phyloP scores from a whole-genome alignment of 2,113 vertebrate species.

The Brevimyrus niger region DNA sequence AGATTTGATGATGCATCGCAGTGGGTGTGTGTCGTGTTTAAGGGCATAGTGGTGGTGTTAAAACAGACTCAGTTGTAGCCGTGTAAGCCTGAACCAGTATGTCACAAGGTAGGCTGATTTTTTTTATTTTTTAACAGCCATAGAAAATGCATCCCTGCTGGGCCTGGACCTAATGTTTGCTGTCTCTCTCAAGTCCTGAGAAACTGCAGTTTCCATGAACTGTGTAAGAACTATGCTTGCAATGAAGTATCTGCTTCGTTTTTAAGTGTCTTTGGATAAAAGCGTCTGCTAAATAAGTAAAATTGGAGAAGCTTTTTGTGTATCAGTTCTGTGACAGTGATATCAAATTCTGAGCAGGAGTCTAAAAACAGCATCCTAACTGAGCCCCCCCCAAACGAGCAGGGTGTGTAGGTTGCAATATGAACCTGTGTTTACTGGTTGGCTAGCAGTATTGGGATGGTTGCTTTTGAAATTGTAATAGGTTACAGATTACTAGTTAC shows the following conservation, averaged over 20 bases:
- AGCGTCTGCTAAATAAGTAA: not conserved
- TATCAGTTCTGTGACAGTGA: not conserved
- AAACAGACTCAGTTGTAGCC: not conserved
- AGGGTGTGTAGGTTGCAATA: not conserved
- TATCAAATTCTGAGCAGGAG: not conserved
- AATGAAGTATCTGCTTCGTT: not conserved
- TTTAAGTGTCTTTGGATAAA: not conserved
- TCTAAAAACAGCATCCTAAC: not conserved
- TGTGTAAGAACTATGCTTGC: not conserved
- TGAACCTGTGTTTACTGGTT: not conserved
- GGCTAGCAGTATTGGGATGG: not conserved
- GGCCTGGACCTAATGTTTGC: not conserved
- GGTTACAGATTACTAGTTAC: not conserved
- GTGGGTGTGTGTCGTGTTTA: not conserved
- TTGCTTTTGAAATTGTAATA: not conserved
- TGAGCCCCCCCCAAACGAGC: not conserved
- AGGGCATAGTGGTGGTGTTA: not conserved
- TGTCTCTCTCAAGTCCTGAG: not conserved
- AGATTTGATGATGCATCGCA: not conserved
- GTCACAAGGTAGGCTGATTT: not conserved
- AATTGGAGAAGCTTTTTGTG: not conserved
- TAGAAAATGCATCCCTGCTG: not conserved
- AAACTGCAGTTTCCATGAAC: not conserved
- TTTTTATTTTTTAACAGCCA: not conserved
- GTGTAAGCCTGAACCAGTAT: not conserved